Base-by-base conservation (phyloP, 1,140 invertebrate species). In the Drosophila orosa region DNA sequence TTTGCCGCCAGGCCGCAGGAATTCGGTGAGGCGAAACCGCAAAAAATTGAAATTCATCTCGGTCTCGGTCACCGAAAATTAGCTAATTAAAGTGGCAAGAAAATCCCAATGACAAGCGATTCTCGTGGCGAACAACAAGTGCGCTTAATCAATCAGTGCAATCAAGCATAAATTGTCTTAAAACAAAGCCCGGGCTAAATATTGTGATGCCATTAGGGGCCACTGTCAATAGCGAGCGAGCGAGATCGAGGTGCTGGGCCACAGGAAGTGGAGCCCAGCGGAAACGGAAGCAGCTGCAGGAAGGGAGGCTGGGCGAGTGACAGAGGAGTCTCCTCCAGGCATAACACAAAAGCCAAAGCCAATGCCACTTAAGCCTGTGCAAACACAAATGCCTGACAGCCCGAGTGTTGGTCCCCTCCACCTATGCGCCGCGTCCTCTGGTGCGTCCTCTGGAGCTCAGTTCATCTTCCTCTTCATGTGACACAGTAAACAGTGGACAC, bases 101-200 rank as follows among this genome's bases (percentile, higher is more conserved):
- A 35, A 33, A 61, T 40, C 27, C 29, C n/a, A 80, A 35, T 33
- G 65, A 57, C 65, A 55, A 22, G 37, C 76, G 57, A n/a, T 56
- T 59, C 71, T 24, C 10, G 42, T 22, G n/a, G 17, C 45, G 27
- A 31, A 78, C 63, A 82, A 82, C 83, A 77, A 87, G 79, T 80
- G 84, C 65, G 79, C 72, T 67, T 84, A 89, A 89, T 89, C 84
- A 89, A 89, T 89, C 84, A 89, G 80, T 80, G 84, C 84, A 89
- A 89, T 89, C 84, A 89, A 77, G 77, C 84, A 89, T 84, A 84
- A 89, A 89, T 89, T 89, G 84, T 89, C 84, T 80, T 89, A 74
- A 80, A 84, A 89, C 84, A 89, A 84, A 89, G 77, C 77, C 54
- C 50, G 45, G 45, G 65, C 84, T 89, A 89, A 89, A 80, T 80